Evolutionary conservation across 1,140 invertebrate species (phyloP).

Genomic region (Drosophila auraria): DNA sequence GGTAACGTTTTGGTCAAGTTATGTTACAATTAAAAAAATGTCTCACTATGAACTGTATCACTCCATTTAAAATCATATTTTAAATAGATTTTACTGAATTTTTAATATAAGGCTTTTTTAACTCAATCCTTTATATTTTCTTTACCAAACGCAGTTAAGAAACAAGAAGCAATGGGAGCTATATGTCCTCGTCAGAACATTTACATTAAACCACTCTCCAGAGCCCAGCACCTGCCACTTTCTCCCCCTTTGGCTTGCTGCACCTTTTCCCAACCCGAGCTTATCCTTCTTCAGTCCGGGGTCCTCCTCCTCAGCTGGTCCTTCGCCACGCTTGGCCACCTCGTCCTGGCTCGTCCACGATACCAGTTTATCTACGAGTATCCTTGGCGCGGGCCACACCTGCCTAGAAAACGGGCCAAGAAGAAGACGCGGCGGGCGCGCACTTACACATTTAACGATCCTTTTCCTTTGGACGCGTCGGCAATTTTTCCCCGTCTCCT

Average conservation of each 20-base stretch:
- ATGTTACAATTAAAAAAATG: not conserved
- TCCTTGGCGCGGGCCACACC: constrained; percentile 64
- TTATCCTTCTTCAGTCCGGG: constrained; percentile 24
- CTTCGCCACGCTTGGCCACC: constrained; percentile 63
- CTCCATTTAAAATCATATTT: not conserved
- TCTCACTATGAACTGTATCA: not conserved
- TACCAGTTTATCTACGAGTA: constrained; percentile 67
- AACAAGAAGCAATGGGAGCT: not conserved
- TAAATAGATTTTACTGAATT: not conserved
- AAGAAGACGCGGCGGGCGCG: constrained; percentile 70
- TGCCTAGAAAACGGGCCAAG: constrained; percentile 70
- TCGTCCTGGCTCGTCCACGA: constrained; percentile 65
- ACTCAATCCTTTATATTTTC: not conserved
- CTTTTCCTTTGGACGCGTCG: constrained; percentile 37
- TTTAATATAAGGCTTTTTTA: too few relatives aligned
- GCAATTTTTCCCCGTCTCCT: constrained; percentile 28
- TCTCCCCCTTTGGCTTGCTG: constrained; percentile 31
- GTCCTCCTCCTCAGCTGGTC: constrained; percentile 17
- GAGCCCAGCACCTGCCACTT: constrained; percentile 43
- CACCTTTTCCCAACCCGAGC: constrained; percentile 33
- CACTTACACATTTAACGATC: constrained; percentile 71
- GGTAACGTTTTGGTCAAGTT: not conserved
- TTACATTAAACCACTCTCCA: constrained; percentile 3
- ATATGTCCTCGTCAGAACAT: not conserved
- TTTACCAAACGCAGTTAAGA: not conserved